Conservation (phyloP, 2,113 vertebrate species). For the Blennius ocellaris region DNA sequence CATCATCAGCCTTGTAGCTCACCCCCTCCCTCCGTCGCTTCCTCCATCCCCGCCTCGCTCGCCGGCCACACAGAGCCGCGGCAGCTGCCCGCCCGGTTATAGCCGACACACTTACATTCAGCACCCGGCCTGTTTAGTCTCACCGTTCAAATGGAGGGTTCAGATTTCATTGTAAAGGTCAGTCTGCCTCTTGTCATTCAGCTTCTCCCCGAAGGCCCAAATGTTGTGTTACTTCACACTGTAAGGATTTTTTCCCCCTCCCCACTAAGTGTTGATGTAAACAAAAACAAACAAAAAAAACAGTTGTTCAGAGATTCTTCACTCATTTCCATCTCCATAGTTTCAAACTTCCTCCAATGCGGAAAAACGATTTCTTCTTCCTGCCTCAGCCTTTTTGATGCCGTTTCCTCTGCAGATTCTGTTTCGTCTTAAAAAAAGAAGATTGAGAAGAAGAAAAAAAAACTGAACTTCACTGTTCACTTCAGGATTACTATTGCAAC, state of each 20-base stretch:
- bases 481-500: too few species aligned
- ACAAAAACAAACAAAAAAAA: too few species aligned
- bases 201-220: constrained; percentile 51
- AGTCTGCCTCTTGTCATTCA: constrained; percentile 65
- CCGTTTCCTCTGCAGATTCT: background rate
- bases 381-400: constrained; percentile 1
- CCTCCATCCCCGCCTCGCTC: constrained; percentile 47
- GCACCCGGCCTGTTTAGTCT: constrained; percentile 70
- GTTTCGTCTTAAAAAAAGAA: background rate
- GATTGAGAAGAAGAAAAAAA: too few species aligned
- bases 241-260: constrained; percentile 61
- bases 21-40: constrained; percentile 40
- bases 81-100: constrained; percentile 63
- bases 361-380: background rate
- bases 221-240: constrained; percentile 60
- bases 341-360: constrained; percentile 1
- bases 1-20: constrained; percentile 77
- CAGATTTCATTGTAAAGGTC: constrained; percentile 74
- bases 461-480: too few species aligned
- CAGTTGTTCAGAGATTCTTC: constrained; percentile 40
- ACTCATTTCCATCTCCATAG: background rate
- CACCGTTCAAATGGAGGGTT: constrained; percentile 65
- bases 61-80: constrained; percentile 32
- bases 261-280: constrained; percentile 47
- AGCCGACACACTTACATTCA: constrained; percentile 62